phyloP scores from a whole-genome alignment of 2,797 vertebrate genomes.

The Neomorphus geoffroyi region DNA sequence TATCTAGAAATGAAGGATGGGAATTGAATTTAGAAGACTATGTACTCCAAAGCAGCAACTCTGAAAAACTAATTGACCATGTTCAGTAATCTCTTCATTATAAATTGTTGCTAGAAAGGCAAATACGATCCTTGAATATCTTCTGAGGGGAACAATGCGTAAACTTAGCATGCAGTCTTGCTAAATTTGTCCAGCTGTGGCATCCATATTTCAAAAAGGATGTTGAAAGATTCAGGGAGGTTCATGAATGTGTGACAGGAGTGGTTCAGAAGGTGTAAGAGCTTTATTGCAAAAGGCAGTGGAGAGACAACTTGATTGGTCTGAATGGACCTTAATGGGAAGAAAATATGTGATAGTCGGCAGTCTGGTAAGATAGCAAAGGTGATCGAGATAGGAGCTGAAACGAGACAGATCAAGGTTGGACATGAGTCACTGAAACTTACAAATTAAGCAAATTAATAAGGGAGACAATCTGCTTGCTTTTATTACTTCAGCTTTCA shows the following conservation, averaged over 20 bases:
- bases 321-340: neutral
- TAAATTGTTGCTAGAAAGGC: neutral
- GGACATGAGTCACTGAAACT: neutral
- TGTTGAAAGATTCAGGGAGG: constrained; percentile 28
- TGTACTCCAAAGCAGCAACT: neutral
- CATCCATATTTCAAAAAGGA: constrained; percentile 46
- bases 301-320: neutral
- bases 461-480: neutral
- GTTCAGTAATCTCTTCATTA: neutral
- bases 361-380: neutral
- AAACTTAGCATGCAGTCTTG: neutral
- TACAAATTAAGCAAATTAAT: neutral
- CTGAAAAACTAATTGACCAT: neutral
- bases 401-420: neutral
- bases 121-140: neutral
- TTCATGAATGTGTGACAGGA: neutral
- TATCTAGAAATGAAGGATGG: neutral
- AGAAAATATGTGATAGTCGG: neutral
- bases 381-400: neutral
- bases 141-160: neutral
- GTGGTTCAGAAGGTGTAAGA: constrained; percentile 8
- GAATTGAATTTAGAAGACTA: neutral
- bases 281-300: constrained; percentile 10
- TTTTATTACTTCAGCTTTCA: neutral
- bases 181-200: constrained; percentile 12